Evolutionary conservation across 2,797 vertebrate genomes (phyloP).

Genomic region (Tokudaia muenninki): DNA sequence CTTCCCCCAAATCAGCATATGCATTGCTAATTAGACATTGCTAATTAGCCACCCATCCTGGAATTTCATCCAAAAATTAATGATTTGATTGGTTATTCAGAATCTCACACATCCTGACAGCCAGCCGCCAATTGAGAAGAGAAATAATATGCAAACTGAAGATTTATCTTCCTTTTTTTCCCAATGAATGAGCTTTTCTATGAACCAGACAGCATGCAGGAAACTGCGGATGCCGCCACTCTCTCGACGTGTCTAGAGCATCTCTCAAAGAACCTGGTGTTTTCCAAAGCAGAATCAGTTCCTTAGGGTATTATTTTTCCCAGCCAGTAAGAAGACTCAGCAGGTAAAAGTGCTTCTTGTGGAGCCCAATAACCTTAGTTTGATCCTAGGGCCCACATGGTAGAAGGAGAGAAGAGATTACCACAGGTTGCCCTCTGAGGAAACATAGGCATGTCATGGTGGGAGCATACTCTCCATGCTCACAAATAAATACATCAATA

Average conservation of each 20-base stretch:
- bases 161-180: conserved; percentile 62
- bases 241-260: conserved; percentile 29
- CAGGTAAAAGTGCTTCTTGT: background rate
- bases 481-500: background rate
- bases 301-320: conserved; percentile 41
- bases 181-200: conserved; percentile 64
- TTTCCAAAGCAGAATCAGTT: conserved; percentile 35
- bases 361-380: background rate
- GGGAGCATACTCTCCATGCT: background rate
- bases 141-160: conserved; percentile 62
- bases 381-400: background rate
- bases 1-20: conserved; percentile 36
- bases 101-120: conserved; percentile 69
- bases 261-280: conserved; percentile 28
- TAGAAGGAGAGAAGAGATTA: background rate
- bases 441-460: background rate
- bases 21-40: conserved; percentile 61
- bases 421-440: background rate
- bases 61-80: conserved; percentile 77
- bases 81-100: conserved; percentile 79
- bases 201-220: conserved; percentile 63
- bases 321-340: background rate
- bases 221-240: conserved; percentile 37
- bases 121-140: conserved; percentile 61
- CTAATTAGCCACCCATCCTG: conserved; percentile 47